phyloP scores from a whole-genome alignment of 2,888 invertebrate species.

The Calameuta idolon region DNA sequence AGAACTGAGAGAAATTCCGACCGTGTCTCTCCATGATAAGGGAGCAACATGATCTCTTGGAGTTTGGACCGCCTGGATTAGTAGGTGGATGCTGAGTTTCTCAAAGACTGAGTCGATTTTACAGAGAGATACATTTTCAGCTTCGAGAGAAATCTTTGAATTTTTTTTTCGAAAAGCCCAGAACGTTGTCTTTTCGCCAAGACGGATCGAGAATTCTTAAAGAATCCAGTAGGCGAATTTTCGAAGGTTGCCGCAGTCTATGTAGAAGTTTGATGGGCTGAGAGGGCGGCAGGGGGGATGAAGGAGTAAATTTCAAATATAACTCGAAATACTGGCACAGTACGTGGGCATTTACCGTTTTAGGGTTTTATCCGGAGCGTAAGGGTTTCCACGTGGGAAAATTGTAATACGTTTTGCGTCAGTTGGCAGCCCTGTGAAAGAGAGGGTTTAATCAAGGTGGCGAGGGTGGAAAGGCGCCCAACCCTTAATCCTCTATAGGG shows the following conservation, averaged over 20 bases:
- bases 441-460: conserved; percentile 5
- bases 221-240: not conserved
- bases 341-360: not conserved
- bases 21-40: not conserved
- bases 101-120: too few relatives aligned
- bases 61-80: not conserved
- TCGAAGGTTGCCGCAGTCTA: too few relatives aligned
- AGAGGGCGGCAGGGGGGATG: too few relatives aligned
- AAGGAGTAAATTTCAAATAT: too few relatives aligned
- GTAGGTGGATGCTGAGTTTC: too few relatives aligned
- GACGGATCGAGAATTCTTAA: not conserved
- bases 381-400: not conserved
- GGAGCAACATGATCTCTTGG: not conserved
- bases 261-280: too few relatives aligned
- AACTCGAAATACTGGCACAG: not conserved
- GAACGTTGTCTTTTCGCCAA: not conserved
- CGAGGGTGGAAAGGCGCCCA: conserved; percentile 1
- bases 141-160: not conserved
- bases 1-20: not conserved
- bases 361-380: not conserved
- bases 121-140: not conserved
- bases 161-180: not conserved
- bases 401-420: not conserved
- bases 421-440: not conserved
- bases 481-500: not conserved